Evolutionary conservation across 2,113 vertebrate species (phyloP).

Genomic region (Cricetomys ansorgei): DNA sequence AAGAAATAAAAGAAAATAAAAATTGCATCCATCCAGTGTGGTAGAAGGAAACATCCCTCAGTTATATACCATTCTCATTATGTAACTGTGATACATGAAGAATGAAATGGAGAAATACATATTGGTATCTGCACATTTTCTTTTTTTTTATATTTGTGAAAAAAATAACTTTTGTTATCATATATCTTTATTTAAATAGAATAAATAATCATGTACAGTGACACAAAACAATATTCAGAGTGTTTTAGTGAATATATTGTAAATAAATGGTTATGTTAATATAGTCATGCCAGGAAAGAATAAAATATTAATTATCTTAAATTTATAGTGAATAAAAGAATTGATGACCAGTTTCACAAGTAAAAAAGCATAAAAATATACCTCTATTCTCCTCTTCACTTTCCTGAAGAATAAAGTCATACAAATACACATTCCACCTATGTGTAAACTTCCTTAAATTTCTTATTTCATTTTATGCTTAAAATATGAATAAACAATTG

Average conservation of each 20-base stretch:
- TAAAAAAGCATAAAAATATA: not conserved
- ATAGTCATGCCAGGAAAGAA: not conserved
- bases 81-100: not conserved
- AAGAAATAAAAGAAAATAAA: too few species aligned
- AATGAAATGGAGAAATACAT: not conserved
- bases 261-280: not conserved
- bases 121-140: not conserved
- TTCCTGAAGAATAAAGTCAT: not conserved
- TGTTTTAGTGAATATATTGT: not conserved
- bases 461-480: not conserved
- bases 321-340: not conserved
- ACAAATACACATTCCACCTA: not conserved
- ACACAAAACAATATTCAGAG: not conserved
- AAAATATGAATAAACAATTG: slow-evolving; percentile 10
- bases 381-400: not conserved
- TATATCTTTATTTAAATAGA: not conserved
- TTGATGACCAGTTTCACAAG: not conserved
- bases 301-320: not conserved
- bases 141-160: not conserved
- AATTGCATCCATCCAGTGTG: too few species aligned
- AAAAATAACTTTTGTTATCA: not conserved
- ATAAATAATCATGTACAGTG: not conserved
- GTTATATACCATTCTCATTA: not conserved
- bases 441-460: not conserved
- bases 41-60: not conserved